Evolutionary conservation across 2,113 vertebrate species (phyloP).

Genomic region (Antechinus flavipes): DNA sequence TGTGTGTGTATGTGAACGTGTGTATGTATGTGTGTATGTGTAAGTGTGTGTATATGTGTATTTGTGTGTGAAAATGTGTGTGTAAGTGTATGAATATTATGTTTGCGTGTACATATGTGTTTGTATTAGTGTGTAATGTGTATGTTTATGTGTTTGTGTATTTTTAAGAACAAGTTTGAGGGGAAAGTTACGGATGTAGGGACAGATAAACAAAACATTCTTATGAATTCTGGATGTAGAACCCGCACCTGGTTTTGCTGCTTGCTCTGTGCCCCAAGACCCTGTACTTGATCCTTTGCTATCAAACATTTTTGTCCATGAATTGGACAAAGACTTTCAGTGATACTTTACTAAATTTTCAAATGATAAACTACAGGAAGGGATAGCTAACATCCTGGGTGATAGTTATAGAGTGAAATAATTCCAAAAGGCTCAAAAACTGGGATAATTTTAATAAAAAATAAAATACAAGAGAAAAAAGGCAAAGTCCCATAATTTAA

Average conservation of each 20-base stretch:
- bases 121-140: too few relatives aligned
- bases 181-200: not conserved
- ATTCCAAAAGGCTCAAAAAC: not conserved
- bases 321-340: not conserved
- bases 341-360: not conserved
- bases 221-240: not conserved
- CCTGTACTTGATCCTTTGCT: not conserved
- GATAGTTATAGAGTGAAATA: not conserved
- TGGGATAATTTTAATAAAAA: not conserved
- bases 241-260: not conserved
- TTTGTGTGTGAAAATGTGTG: too few relatives aligned
- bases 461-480: not conserved
- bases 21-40: too few relatives aligned
- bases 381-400: not conserved
- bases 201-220: not conserved
- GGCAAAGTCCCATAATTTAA: not conserved
- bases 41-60: too few relatives aligned
- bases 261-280: too few relatives aligned
- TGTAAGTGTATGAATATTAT: too few relatives aligned
- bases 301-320: not conserved
- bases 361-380: not conserved
- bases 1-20: too few relatives aligned
- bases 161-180: not conserved
- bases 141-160: too few relatives aligned
- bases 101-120: too few relatives aligned